Conservation (phyloP, 2,797 vertebrate species). For the Rhadinocentrus ornatus region DNA sequence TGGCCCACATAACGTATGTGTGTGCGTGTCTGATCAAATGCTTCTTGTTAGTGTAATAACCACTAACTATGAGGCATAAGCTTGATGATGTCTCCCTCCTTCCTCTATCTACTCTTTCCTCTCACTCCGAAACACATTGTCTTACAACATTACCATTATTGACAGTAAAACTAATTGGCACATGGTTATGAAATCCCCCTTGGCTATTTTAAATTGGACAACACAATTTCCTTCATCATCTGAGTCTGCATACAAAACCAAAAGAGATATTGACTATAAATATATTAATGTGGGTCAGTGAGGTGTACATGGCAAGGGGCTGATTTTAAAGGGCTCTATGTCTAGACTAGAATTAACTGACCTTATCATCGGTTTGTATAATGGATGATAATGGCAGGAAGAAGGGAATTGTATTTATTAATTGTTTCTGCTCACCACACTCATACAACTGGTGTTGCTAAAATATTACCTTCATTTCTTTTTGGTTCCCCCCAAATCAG, state of each 20-base stretch:
- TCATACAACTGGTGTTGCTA: constrained; percentile 10
- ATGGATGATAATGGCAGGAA: constrained; percentile 46
- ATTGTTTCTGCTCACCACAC: constrained; percentile 16
- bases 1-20: constrained; percentile 41
- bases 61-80: constrained; percentile 70
- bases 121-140: constrained; percentile 67
- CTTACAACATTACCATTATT: constrained; percentile 75
- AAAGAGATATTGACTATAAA: constrained; percentile 74
- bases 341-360: constrained; percentile 70
- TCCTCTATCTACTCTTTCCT: constrained; percentile 43
- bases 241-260: constrained; percentile 51
- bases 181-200: constrained; percentile 65
- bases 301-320: constrained; percentile 52
- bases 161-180: constrained; percentile 80
- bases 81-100: constrained; percentile 60
- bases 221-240: constrained; percentile 68
- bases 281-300: constrained; percentile 72
- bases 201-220: constrained; percentile 75
- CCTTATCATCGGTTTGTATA: constrained; percentile 51
- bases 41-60: constrained; percentile 72
- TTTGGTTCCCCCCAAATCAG: neutral
- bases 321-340: constrained; percentile 50
- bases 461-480: neutral
- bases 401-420: constrained; percentile 20
- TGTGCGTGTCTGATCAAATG: constrained; percentile 68